Base-by-base conservation (phyloP, 2,888 invertebrate species). In the Macaria liturata region DNA sequence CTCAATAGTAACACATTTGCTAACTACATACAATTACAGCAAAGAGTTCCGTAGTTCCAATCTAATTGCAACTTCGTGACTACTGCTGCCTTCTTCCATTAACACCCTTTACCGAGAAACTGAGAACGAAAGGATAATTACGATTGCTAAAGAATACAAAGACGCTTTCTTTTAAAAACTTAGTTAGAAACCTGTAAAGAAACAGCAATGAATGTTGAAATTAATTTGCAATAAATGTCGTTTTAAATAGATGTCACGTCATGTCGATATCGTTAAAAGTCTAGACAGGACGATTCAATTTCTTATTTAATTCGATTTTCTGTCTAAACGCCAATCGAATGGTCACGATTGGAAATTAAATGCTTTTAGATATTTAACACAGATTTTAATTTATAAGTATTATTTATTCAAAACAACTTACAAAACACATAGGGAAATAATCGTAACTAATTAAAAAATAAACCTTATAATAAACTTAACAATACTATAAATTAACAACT, bases 31-130 rank as follows among this genome's bases (percentile, higher is more conserved):
- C 86, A 86, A 88, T 86, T 86, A 82, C 79, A 78, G 76, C 72
- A 84, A 86, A 87, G 87, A 86, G 83, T 84, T 86, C 80, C 76
- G 76, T 68, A 74, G 76, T 79, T 76, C 78, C 80, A 80, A 83
- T 88, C 84, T 88, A 88, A 88, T 88, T 88, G 88, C 81, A 71
- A 79, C 77, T 84, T 74, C 85, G 86, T 86, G 87, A 86, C 86
- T 84, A 75, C 81, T 78, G 75, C 76, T 80, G 74, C 77, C 77
- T 76, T 76, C 77, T 75, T 84, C 86, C 87, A 87, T 88, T 88
- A 86, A 73, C 78, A 75, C 70, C 77, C 68, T 59, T 61, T 66
- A 84, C 78, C 61, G 69, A 51, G 57, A 32, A 57, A 77, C 71
- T 58, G 52, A 46, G 45, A 57, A 54, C 44, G 30, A 48, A 54